Evolutionary conservation across 2,888 invertebrate genomes (phyloP), one percentile per base, ranked within the genome.

Genomic region (Leptogaster cylindrica): DNA sequence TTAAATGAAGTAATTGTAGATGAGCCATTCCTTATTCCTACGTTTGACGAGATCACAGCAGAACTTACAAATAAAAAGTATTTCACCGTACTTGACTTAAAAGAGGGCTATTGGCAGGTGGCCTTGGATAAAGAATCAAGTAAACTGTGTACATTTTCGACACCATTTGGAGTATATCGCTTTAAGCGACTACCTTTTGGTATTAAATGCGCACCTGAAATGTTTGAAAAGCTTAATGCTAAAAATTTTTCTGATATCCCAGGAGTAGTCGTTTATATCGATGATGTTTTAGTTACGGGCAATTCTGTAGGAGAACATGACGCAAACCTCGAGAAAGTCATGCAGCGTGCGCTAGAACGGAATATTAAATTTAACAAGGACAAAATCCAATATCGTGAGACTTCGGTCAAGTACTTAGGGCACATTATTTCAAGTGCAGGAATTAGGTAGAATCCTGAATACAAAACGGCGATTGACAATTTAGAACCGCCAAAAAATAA

Each of bases 131-230:
- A 44, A 3, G 46, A 48, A n/a, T 64, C 70, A 4, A 65, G 66
- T 2, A 33, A 71, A 33, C 23, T 72, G 12, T 70, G 69, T 16
- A 69, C 70, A 12, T 72, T 72, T 63, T 68, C 63, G 31, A 70
- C 68, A 6, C 69, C 69, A 23, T 71, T 67, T 39, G 63, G 68
- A 12, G 66, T 65, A 36, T 74, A 73, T 70, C 70, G 73, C 68
- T 78, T 74, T 71, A 65, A 69, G 33, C 71, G 77, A 20, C 25
- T 77, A 28, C 75, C 78, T 2, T 78, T 77, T 73, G 77, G 77
- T 0, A 20, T 78, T 4, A 74, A 72, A 10, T 68, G 71, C 2
- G 74, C 76, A 3, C 73, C 76, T 2, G 78, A 77, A 72, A 74
- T 76, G 10, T 77, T 77, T 71, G 76, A 78, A 66, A 70, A 71